A percentile compares a stretch with the other conserved stretches of the same genome.
Conservation (phyloP, 2,888 invertebrate species). For the Esperia sulphurella region DNA sequence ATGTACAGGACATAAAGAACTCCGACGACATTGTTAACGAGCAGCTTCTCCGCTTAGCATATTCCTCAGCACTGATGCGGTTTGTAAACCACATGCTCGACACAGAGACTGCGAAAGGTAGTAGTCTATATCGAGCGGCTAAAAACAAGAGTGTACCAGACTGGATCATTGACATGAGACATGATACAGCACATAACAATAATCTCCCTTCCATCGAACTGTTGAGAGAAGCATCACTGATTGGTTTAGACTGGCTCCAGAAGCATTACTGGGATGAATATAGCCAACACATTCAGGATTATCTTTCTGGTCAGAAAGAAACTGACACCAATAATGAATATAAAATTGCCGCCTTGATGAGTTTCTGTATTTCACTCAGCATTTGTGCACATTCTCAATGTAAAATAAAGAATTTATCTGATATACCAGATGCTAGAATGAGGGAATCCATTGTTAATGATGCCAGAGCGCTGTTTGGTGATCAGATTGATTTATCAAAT, state of each 20-base stretch:
- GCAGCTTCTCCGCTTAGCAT: conserved; percentile 77
- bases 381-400: conserved; percentile 55
- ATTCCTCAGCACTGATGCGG: conserved; percentile 82
- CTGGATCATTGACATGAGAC: conserved; percentile 89
- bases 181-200: conserved; percentile 87
- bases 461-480: conserved; percentile 51
- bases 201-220: conserved; percentile 82
- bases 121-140: conserved; percentile 79
- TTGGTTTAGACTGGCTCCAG: conserved; percentile 84
- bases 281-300: conserved; percentile 67
- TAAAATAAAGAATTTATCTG: conserved; percentile 54
- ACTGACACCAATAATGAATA: conserved; percentile 33
- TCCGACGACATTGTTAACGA: conserved; percentile 38
- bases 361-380: conserved; percentile 58
- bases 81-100: conserved; percentile 83
- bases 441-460: conserved; percentile 55
- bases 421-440: conserved; percentile 51
- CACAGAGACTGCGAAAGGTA: conserved; percentile 70
- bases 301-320: conserved; percentile 40
- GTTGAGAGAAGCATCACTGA: conserved; percentile 80
- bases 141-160: conserved; percentile 84
- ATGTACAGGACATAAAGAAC: conserved; percentile 48
- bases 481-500: conserved; percentile 46
- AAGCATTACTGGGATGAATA: conserved; percentile 83
- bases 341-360: conserved; percentile 49